Evolutionary conservation across 2,888 invertebrate species (phyloP).

Genomic region (Bugulina stolonifera): DNA sequence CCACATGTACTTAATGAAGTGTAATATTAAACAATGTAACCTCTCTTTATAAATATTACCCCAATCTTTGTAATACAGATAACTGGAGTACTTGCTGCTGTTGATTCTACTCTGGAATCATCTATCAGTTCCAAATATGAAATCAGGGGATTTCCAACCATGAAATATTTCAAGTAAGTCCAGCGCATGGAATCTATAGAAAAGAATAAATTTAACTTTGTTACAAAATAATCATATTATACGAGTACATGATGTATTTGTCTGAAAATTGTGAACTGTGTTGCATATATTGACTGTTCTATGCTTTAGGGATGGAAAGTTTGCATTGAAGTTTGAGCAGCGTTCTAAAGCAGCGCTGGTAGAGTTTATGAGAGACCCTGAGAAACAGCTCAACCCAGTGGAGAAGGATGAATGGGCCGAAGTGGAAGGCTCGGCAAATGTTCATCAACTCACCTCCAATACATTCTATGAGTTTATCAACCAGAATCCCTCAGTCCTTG

Average conservation of each 20-base stretch:
- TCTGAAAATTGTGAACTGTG: background rate
- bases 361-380: constrained; percentile 68
- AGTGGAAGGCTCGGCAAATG: constrained; percentile 71
- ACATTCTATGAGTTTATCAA: constrained; percentile 67
- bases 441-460: constrained; percentile 68
- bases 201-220: too few relatives aligned
- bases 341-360: constrained; percentile 70
- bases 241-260: too few relatives aligned
- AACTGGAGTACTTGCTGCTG: constrained; percentile 49
- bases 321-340: constrained; percentile 69
- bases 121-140: constrained; percentile 60
- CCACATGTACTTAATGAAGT: too few relatives aligned
- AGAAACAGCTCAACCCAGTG: constrained; percentile 62
- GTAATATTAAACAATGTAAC: too few relatives aligned
- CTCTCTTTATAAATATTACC: too few relatives aligned
- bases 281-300: background rate
- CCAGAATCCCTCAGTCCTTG: constrained; percentile 73
- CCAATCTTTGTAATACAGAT: too few relatives aligned
- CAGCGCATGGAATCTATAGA: too few relatives aligned
- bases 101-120: constrained; percentile 63
- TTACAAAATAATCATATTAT: too few relatives aligned
- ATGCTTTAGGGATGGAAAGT: constrained; percentile 69
- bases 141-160: constrained; percentile 64
- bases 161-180: constrained; percentile 53
- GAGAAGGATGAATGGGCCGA: constrained; percentile 71